A percentile compares a stretch with the other conserved stretches of the same genome.
Conservation (phyloP, 2,113 vertebrate genomes). For the Toxostoma redivivum region DNA sequence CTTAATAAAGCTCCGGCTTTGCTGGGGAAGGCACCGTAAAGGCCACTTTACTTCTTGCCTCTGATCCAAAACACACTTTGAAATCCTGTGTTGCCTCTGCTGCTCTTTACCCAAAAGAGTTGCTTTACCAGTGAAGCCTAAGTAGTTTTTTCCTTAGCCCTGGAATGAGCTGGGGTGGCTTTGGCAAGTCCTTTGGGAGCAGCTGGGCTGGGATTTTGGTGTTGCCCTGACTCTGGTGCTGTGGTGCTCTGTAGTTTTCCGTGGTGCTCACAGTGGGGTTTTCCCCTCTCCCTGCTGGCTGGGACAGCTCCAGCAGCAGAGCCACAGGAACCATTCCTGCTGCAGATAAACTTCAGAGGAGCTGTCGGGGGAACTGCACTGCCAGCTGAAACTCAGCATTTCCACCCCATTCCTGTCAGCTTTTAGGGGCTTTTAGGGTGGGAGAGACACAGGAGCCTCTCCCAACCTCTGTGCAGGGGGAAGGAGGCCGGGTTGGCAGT, state of each 20-base stretch:
- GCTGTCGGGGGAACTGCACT: accelerated
- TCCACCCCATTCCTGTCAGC: accelerated
- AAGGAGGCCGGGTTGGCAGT: not conserved
- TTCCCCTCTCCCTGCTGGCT: not conserved
- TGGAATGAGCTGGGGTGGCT: not conserved
- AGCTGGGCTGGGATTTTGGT: not conserved
- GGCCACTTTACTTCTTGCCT: constrained; percentile 5
- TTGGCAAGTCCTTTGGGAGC: accelerated
- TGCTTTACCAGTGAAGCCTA: not conserved
- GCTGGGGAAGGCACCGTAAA: not conserved
- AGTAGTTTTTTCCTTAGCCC: not conserved
- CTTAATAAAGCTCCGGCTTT: not conserved
- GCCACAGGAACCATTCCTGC: accelerated
- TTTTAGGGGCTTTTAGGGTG: not conserved
- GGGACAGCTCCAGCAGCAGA: not conserved
- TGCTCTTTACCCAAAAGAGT: not conserved
- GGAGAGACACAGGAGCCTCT: not conserved
- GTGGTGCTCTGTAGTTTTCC: not conserved
- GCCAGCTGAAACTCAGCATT: accelerated
- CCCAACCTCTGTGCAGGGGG: not conserved
- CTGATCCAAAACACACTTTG: not conserved
- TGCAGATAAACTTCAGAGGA: not conserved
- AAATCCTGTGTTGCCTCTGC: not conserved
- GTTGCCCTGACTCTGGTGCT: accelerated
- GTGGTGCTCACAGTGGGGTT: not conserved